Conservation (phyloP, 2,888 invertebrate species). For the Eulithis testata region DNA sequence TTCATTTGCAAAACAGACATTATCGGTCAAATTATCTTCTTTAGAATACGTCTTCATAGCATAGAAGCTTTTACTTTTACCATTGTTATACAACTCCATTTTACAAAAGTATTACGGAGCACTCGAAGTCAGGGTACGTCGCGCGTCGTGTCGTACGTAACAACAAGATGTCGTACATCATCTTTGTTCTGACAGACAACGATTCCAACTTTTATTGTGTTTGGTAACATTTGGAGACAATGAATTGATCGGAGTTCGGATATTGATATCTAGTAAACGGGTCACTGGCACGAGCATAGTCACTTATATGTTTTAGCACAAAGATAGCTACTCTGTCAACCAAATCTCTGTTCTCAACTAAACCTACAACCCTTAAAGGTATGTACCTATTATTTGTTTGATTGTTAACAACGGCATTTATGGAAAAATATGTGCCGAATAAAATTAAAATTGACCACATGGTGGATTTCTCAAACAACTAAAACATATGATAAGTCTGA, state of each 20-base stretch:
- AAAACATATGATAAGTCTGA: too few species aligned
- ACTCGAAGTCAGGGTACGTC: conserved; percentile 25
- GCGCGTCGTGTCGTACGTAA: conserved; percentile 18
- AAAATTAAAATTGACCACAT: too few species aligned
- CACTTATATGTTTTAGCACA: too few species aligned
- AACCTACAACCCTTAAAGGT: too few species aligned
- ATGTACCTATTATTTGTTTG: too few species aligned
- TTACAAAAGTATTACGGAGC: conserved; percentile 28
- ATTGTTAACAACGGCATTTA: too few species aligned
- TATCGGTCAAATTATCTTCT: neutral
- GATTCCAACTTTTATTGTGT: conserved; percentile 54
- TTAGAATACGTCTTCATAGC: neutral
- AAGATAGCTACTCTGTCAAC: too few species aligned
- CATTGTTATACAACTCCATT: conserved; percentile 18
- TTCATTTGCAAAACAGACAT: too few species aligned
- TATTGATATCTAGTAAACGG: conserved; percentile 25
- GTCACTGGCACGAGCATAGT: too few species aligned
- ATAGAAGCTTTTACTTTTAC: neutral
- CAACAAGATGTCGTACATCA: conserved; percentile 57
- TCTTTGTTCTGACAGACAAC: conserved; percentile 50
- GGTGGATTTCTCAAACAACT: too few species aligned
- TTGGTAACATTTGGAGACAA: conserved; percentile 40
- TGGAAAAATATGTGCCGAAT: too few species aligned
- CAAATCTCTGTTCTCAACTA: too few species aligned
- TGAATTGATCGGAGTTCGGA: conserved; percentile 33